Evolutionary conservation across 2,888 invertebrate species (phyloP), one percentile per base, ranked within the genome.

Genomic region (Lathronympha strigana): DNA sequence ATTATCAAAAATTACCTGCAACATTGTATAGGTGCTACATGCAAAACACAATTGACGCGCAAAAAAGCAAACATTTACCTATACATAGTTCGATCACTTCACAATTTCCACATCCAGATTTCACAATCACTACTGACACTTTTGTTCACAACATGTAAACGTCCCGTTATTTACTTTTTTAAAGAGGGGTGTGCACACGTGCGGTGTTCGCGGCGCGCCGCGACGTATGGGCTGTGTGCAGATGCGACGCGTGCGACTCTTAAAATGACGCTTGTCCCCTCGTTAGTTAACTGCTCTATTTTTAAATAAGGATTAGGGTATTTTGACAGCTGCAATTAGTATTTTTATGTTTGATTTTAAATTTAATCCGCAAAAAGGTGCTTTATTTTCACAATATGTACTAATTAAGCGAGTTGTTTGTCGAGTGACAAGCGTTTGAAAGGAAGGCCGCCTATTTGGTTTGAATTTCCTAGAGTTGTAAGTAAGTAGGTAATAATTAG

Each of bases 251-350:
- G 76, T 70, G 74, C 72, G 69, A 62, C 58, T 64, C 61, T 68
- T 76, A 76, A 74, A 73, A 76, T 75, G 74, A 61, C 69, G 74
- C 72, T 43, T 36, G 66, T 61, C 58, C 43, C 57, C 43, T 58
- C 43, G 33, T 58, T 31, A 17, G 36, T 33, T 28, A 19, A 51
- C 15, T 45, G 19, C 43, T 49, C 49, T 40, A 40, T 62, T 43
- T 61, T 57, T 43, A 43, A 57, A 57, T 57, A 19, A 45, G 17
- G 31, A 31, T 57, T 31, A 23, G n/a, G n/a, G n/a, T 19, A 17
- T 54, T 38, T 54, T 25, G 54, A 54, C 51, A 53, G 17, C 21
- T 36, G 19, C 33, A 2, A 19, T 17, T 15, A 43, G 6, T 51
- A 33, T 53, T 53, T 53, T 36, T 9, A 33, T 4, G 0, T 11